Percentiles rank a stretch among this genome's conserved stretches.
Conservation (phyloP, 1,140 invertebrate genomes). For the Palaemon carinicauda region DNA sequence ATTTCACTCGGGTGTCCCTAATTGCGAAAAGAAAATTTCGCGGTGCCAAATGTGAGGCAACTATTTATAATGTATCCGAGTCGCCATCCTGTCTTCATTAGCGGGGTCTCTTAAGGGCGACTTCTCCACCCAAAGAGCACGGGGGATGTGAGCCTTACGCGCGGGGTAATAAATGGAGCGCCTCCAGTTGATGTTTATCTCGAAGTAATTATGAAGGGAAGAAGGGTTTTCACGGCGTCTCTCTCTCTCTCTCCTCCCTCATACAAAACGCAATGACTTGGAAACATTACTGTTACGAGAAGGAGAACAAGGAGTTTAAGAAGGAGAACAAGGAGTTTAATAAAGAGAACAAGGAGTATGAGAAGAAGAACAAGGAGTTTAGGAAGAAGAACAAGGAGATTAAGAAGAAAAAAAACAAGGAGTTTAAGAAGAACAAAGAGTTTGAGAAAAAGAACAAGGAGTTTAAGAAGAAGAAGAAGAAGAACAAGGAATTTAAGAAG, state of each 20-base stretch:
- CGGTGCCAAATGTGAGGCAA: slow-evolving; percentile 43
- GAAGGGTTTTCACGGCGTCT: slow-evolving; percentile 5
- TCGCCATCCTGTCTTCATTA: slow-evolving; percentile 47
- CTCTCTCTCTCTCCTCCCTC: slow-evolving; percentile 24
- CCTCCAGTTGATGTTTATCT: slow-evolving; percentile 38
- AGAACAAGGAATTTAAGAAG: too few relatives aligned
- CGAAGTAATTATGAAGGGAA: slow-evolving; percentile 46
- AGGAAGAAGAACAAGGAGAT: too few relatives aligned
- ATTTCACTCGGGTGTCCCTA: slow-evolving; percentile 39
- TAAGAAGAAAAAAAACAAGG: too few relatives aligned
- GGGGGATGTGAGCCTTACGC: slow-evolving; percentile 12
- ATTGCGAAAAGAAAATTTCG: slow-evolving; percentile 38
- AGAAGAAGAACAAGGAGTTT: too few relatives aligned
- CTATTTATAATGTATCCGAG: slow-evolving; percentile 47
- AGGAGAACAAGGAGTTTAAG: background rate
- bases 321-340: too few relatives aligned
- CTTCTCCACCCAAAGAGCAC: background rate
- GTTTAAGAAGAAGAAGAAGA: too few relatives aligned
- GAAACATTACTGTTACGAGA: background rate
- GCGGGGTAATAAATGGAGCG: slow-evolving; percentile 21
- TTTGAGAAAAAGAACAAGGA: too few relatives aligned
- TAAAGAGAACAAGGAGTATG: too few relatives aligned
- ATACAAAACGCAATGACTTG: background rate
- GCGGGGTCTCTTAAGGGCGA: slow-evolving; percentile 29
- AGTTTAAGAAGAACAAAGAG: too few relatives aligned